Evolutionary conservation across 1,140 invertebrate genomes (phyloP).

Genomic region (Vanessa tameamea): DNA sequence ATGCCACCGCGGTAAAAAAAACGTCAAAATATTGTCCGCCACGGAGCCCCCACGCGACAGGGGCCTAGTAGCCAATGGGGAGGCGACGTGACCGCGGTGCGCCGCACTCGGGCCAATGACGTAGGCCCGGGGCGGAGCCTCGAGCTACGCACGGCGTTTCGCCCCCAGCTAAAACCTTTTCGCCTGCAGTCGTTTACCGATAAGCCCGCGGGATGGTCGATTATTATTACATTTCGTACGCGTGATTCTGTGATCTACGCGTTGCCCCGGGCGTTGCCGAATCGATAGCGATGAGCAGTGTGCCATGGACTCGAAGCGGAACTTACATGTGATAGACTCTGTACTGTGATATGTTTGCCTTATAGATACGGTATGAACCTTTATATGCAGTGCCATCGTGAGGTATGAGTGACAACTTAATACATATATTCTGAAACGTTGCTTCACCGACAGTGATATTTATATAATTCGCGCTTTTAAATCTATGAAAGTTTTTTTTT

Average conservation of each 20-base stretch:
- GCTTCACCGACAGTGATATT: neutral
- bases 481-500: too few relatives aligned
- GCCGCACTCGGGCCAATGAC: slow-evolving; percentile 69
- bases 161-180: slow-evolving; percentile 79
- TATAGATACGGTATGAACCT: slow-evolving; percentile 74
- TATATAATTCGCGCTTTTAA: neutral
- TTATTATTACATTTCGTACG: slow-evolving; percentile 75
- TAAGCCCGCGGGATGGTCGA: slow-evolving; percentile 78
- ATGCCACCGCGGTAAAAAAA: slow-evolving; percentile 73
- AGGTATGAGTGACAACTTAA: slow-evolving; percentile 61
- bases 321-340: slow-evolving; percentile 64
- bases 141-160: slow-evolving; percentile 68
- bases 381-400: slow-evolving; percentile 79
- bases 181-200: slow-evolving; percentile 79
- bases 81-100: slow-evolving; percentile 47
- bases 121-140: slow-evolving; percentile 72
- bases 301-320: slow-evolving; percentile 42
- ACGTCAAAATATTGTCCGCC: slow-evolving; percentile 74
- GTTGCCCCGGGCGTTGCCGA: slow-evolving; percentile 62
- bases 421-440: slow-evolving; percentile 9
- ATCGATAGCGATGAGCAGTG: slow-evolving; percentile 55
- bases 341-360: slow-evolving; percentile 78
- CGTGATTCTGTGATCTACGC: slow-evolving; percentile 67
- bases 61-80: slow-evolving; percentile 65
- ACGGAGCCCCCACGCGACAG: slow-evolving; percentile 58